Base-by-base conservation (phyloP, 2,797 vertebrate genomes). In the Eulemur rubriventer region DNA sequence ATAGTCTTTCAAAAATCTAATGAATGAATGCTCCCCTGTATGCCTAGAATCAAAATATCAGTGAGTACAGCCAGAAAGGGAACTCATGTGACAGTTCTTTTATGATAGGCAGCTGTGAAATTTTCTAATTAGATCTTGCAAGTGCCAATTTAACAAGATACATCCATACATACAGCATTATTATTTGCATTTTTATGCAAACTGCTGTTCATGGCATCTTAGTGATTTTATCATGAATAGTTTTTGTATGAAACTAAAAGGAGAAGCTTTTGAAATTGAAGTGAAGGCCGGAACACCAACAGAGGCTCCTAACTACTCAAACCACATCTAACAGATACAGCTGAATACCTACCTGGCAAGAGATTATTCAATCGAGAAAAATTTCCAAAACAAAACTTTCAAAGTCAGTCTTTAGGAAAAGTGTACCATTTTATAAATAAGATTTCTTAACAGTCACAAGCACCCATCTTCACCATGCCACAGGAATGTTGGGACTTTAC, bases 351-450 rank as follows among this genome's bases (percentile, higher is more conserved):
- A 50, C 24, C 33, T 91, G 28, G n/a, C 7, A 82, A 67, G 70
- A 89, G 30, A 43, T 69, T 82, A 38, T 93, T 20, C 46, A 93
- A 26, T 24, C 2, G 12, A 83, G 48, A 82, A 38, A 17, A 38
- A 43, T 48, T 94, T 92, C 38, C 70, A 70, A 88, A 93, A 73
- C 63, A 76, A 92, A 93, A 28, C 5, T 59, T 95, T 50, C 80
- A 88, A 82, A 84, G 38, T 91, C 8, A 70, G 48, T 69, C 65
- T 76, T 91, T 63, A 80, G 38, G 70, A 95, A 76, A 14, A 91
- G 4, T 46, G 7, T 89, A 70, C 79, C 79, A 61, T 95, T 97
- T 91, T 96, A 91, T 83, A 91, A 85, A 61, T 89, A 96, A 79
- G 55, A 96, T 35, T 57, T 91, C 78, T 46, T 69, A 7, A 91